Evolutionary conservation across 2,113 vertebrate genomes (phyloP).

Genomic region (Rhea americana): DNA sequence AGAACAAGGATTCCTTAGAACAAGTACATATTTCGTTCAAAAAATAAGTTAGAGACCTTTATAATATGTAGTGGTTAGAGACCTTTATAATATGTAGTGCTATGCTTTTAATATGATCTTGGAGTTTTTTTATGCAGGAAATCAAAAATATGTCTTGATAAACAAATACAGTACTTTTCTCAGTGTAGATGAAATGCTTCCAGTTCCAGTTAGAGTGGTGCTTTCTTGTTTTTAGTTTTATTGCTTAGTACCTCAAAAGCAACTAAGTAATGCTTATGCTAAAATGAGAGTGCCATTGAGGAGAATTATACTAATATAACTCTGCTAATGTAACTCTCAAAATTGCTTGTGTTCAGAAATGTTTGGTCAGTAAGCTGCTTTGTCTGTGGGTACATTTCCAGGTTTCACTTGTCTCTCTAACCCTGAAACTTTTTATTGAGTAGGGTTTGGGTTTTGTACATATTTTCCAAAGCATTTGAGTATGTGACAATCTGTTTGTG

Average conservation of each 20-base stretch:
- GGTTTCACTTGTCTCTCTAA: neutral
- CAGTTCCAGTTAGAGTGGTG: neutral
- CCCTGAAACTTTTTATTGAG: neutral
- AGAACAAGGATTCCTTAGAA: neutral
- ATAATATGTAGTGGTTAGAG: neutral
- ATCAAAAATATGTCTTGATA: neutral
- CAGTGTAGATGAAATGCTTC: neutral
- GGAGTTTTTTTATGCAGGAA: neutral
- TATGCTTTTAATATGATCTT: neutral
- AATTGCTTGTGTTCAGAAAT: neutral
- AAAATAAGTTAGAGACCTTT: neutral
- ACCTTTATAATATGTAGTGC: neutral
- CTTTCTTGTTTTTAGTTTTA: neutral
- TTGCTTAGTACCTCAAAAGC: neutral
- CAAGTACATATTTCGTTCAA: neutral
- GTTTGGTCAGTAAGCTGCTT: neutral
- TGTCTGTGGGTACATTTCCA: rapidly evolving
- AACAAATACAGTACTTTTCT: neutral
- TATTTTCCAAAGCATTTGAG: neutral
- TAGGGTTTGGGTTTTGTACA: neutral
- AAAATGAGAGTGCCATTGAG: neutral
- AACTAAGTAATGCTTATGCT: neutral
- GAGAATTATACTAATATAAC: neutral
- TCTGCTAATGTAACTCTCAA: neutral
- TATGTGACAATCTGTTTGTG: neutral